These are phyloP conservation scores for Pempheris klunzingeri DNA, from an alignment of 2,797 vertebrate species.

Conservation along the genomic window DNA sequence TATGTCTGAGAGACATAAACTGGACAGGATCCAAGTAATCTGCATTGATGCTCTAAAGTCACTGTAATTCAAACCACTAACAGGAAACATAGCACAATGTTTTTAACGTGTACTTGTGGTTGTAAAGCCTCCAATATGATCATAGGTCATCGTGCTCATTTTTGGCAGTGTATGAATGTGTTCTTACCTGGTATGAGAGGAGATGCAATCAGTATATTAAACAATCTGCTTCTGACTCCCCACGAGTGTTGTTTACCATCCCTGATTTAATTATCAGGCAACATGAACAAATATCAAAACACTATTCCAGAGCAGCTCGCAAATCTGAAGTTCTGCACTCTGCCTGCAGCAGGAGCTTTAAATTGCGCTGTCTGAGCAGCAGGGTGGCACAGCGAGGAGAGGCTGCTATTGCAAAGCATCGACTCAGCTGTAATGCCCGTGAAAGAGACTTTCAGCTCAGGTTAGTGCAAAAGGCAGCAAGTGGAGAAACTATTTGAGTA, in stretches of 20 bases:
- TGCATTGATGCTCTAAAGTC: neutral
- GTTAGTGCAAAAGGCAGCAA: too few relatives aligned
- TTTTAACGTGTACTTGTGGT: neutral
- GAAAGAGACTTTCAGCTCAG: too few relatives aligned
- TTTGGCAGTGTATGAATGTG: neutral
- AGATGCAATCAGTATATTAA: neutral
- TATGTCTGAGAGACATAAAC: too few relatives aligned
- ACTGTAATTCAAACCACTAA: too few relatives aligned
- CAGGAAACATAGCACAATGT: neutral
- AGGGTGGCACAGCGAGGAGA: too few relatives aligned
- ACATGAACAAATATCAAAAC: conserved; percentile 8
- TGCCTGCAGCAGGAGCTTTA: neutral
- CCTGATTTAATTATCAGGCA: neutral
- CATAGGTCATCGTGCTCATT: neutral
- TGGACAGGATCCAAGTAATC: neutral
- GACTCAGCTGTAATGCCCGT: too few relatives aligned
- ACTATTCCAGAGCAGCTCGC: neutral
- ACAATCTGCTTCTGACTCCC: neutral
- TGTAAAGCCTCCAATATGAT: neutral
- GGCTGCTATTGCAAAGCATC: too few relatives aligned
- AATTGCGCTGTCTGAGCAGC: too few relatives aligned
- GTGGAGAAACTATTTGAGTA: too few relatives aligned
- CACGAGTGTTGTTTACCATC: conserved; percentile 6
- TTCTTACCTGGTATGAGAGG: neutral
- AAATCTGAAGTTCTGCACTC: neutral